Evolutionary conservation across 1,140 invertebrate species (phyloP), one percentile per base, ranked within the genome.

Genomic region (Pseudomyrmex gracilis): DNA sequence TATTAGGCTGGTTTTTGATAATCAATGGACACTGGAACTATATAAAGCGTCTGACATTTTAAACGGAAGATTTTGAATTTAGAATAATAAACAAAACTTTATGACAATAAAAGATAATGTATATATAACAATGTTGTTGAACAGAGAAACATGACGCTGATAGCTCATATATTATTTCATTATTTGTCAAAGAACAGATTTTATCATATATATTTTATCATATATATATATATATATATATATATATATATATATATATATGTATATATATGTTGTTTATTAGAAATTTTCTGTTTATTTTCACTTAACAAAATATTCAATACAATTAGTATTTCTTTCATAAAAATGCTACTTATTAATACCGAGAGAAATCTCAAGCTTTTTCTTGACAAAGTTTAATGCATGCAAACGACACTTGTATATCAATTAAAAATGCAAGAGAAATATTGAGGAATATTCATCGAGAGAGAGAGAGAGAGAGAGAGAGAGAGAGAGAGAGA

Each of bases 381-480:
- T 57, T 68, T n/a, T n/a, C 61, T 67, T 13, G 64, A 47, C 63
- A 24, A 78, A 78, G 51, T 51, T 55, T 49, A 66, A 77, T 67
- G 73, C 61, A 68, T 68, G 49, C 63, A 45, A 78, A 78, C 53
- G 74, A n/a, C 63, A 77, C 63, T 68, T 63, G 34, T 78, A 78
- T 34, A 78, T 78, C 74, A 68, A 78, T 78, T 68, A 68, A 78
- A 45, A 68, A 58, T 78, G 58, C 74, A 68, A 68, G 74, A 78
- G 63, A 78, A 78, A 70, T 70, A 70, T 80, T 53, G 20, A 47
- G 53, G 53, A 80, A 80, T 80, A 80, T 80, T 80, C 76, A 80
- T 80, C 76, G 64, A n/a, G 76, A 68, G 64, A 68, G n/a, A n/a
- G n/a, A n/a, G n/a, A n/a, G n/a, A n/a, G n/a, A n/a, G n/a, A n/a